A percentile compares a stretch with the other conserved stretches of the same genome.
Evolutionary conservation across 1,140 invertebrate species (phyloP).

Genomic region (Rhyzopertha dominica): DNA sequence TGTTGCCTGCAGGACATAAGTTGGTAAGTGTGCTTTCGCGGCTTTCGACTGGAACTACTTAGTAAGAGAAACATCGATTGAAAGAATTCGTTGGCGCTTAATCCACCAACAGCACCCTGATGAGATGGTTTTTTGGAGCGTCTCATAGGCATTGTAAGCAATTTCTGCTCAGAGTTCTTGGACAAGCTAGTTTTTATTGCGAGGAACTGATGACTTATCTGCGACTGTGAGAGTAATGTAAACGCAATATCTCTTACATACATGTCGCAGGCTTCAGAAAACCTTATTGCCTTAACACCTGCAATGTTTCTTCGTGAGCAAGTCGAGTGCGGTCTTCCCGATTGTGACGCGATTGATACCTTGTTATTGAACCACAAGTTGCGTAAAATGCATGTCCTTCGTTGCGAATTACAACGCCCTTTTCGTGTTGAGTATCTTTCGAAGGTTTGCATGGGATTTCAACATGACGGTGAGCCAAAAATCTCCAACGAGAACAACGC

Average conservation of each 20-base stretch:
- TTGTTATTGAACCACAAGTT: background rate
- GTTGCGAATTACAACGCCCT: background rate
- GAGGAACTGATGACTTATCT: no score
- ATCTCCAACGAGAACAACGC: no score
- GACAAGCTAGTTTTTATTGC: no score
- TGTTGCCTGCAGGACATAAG: constrained; percentile 12
- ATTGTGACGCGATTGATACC: constrained; percentile 10
- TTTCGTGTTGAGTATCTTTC: constrained; percentile 3
- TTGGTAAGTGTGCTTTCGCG: constrained; percentile 4
- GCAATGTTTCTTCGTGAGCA: constrained; percentile 15
- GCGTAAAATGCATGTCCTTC: background rate
- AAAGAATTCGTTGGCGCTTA: no score
- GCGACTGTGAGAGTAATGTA: constrained; percentile 31
- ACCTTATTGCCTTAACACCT: constrained; percentile 11
- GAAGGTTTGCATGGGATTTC: no score
- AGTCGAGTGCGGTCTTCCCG: background rate
- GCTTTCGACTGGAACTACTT: constrained; percentile 3
- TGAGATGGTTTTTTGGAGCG: background rate
- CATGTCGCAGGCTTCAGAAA: constrained; percentile 9
- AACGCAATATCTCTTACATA: constrained; percentile 32
- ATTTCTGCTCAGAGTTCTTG: no score
- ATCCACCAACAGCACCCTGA: background rate
- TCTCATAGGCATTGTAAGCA: constrained; percentile 21
- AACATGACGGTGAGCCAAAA: no score
- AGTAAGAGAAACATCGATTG: no score